phyloP scores from a whole-genome alignment of 2,888 invertebrate species.

The Lycia hirtaria region DNA sequence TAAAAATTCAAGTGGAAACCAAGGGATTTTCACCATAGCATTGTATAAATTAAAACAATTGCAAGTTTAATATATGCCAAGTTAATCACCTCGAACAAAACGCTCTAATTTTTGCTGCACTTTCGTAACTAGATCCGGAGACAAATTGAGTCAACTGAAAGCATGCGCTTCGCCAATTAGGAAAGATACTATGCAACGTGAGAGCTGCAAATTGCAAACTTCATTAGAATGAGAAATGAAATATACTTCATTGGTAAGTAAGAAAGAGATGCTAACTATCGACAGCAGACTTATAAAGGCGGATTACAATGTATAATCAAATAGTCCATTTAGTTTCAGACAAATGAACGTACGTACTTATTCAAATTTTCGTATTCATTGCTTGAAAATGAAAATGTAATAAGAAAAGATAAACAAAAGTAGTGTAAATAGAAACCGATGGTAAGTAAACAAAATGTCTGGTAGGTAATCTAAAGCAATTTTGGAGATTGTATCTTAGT shows the following conservation, averaged over 20 bases:
- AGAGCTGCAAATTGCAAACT: conserved; percentile 5
- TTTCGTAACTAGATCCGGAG: conserved; percentile 38
- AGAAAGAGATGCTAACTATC: background rate
- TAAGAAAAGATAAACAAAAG: too few species aligned
- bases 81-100: conserved; percentile 14
- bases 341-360: background rate
- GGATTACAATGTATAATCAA: background rate
- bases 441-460: background rate
- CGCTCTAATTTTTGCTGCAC: conserved; percentile 10
- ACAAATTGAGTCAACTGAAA: conserved; percentile 40
- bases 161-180: conserved; percentile 36
- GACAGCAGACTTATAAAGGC: background rate
- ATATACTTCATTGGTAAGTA: background rate
- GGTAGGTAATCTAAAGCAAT: background rate
- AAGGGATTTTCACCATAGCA: too few species aligned
- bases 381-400: background rate
- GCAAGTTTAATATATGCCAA: background rate
- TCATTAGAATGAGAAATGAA: conserved; percentile 1
- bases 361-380: background rate
- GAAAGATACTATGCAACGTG: conserved; percentile 15
- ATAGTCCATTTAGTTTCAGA: background rate
- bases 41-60: background rate
- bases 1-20: too few species aligned
- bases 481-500: background rate
- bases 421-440: background rate